Base-by-base conservation (phyloP, 2,113 vertebrate species). In the Chitala chitala region DNA sequence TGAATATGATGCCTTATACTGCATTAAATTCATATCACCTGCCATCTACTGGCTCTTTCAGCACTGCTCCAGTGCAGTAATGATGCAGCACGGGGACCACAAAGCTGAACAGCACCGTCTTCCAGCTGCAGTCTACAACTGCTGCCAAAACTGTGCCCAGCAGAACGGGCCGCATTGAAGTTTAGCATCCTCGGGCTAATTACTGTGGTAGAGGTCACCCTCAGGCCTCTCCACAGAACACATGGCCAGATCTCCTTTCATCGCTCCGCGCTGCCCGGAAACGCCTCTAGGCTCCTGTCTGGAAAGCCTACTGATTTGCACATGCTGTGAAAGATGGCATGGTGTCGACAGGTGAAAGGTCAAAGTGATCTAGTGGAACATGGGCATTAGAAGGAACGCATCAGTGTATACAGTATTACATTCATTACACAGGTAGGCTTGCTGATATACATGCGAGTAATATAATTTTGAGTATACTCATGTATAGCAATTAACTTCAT, bases 191-290 rank as follows among this genome's bases (percentile, higher is more conserved):
- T 53, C 77, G 53, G 71, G 71, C 74, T 80, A 61, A 78, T 78
- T 69, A 75, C 74, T 40, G 66, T 79, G 78, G 83, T 78, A 80
- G 63, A 84, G 78, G 79, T 85, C 22, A 61, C 48, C 8, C 65
- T 24, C 69, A 8, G n/a, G 53, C 53, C 20, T 55, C 15, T 55
- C 69, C 79, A 20, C 33, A 54, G 64, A 69, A 71, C 71, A 78
- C 63, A 75, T 75, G 83, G 80, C 75, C 70, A 79, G 80, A 31
- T 7, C 33, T 75, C 24, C 74, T 82, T 78, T 76, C 78, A 84
- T 81, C 83, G 79, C 69, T 68, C 56, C 31, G 59, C 3, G 29
- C 3, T 36, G 55, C 73, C 76, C 36, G 6, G 1, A 38, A n/a
- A 61, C 75, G 68, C 75, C 78, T 78, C 15, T 17, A 70, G 73